Evolutionary conservation across 2,113 vertebrate species (phyloP).

Genomic region (Neotoma lepida): DNA sequence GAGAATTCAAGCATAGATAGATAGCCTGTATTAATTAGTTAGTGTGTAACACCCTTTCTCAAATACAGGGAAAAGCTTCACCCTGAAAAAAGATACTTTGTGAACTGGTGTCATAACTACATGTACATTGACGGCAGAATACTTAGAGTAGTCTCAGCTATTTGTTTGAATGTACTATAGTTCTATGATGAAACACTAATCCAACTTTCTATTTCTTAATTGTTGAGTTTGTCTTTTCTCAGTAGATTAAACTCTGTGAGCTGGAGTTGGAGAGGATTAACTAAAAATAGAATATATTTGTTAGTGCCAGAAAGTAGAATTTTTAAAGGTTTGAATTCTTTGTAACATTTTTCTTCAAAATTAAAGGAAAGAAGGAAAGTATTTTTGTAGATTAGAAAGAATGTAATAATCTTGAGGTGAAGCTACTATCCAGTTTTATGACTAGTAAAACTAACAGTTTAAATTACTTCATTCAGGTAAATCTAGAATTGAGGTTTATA

Average conservation of each 20-base stretch:
- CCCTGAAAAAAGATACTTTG: not conserved
- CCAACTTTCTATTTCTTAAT: not conserved
- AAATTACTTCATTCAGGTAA: not conserved
- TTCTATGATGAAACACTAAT: not conserved
- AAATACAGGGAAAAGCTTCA: not conserved
- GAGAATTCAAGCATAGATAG: not conserved
- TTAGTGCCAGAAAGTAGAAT: not conserved
- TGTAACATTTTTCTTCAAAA: not conserved
- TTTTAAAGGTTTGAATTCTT: not conserved
- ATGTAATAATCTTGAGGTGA: not conserved
- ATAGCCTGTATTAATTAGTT: too few species aligned
- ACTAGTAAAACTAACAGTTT: not conserved
- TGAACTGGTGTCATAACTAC: not conserved
- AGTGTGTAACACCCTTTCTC: not conserved
- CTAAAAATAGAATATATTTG: not conserved
- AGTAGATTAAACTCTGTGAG: not conserved
- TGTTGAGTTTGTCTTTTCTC: not conserved
- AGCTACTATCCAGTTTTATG: not conserved
- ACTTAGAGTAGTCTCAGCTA: not conserved
- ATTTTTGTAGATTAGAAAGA: not conserved
- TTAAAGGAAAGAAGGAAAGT: not conserved
- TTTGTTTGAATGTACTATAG: not conserved
- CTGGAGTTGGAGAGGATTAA: not conserved
- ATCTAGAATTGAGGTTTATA: not conserved
- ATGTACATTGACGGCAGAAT: not conserved